Evolutionary conservation across 2,888 invertebrate genomes (phyloP).

Genomic region (Sminthurinus aureus): DNA sequence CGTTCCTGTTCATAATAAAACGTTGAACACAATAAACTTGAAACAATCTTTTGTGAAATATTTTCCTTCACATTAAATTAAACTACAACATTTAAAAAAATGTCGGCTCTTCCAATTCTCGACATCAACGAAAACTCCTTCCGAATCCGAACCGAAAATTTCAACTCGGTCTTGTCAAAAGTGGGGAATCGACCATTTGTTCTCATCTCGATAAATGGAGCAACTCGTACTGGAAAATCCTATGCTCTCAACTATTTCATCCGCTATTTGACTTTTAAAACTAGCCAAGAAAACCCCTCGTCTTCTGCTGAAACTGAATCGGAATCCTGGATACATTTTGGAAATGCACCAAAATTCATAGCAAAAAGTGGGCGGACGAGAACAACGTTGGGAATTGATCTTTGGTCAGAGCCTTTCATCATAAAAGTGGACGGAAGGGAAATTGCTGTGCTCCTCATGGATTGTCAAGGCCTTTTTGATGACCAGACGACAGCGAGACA

Average conservation of each 20-base stretch:
- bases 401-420: neutral
- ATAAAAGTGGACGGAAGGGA: neutral
- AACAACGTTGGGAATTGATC: neutral
- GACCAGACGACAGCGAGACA: neutral
- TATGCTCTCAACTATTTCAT: neutral
- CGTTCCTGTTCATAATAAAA: no score
- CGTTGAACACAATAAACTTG: no score
- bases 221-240: neutral
- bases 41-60: neutral
- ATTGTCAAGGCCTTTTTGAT: neutral
- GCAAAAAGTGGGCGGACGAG: neutral
- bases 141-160: neutral
- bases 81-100: neutral
- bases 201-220: neutral
- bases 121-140: neutral
- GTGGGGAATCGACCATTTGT: neutral
- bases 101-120: neutral
- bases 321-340: neutral
- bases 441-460: neutral
- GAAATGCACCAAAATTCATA: neutral
- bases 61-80: neutral
- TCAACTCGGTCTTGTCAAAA: neutral
- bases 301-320: neutral
- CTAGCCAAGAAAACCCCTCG: no score
- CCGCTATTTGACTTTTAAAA: neutral